Percentiles rank a stretch among this genome's conserved stretches.
Evolutionary conservation across 2,888 invertebrate species (phyloP).

Genomic region (Carcina quercana): DNA sequence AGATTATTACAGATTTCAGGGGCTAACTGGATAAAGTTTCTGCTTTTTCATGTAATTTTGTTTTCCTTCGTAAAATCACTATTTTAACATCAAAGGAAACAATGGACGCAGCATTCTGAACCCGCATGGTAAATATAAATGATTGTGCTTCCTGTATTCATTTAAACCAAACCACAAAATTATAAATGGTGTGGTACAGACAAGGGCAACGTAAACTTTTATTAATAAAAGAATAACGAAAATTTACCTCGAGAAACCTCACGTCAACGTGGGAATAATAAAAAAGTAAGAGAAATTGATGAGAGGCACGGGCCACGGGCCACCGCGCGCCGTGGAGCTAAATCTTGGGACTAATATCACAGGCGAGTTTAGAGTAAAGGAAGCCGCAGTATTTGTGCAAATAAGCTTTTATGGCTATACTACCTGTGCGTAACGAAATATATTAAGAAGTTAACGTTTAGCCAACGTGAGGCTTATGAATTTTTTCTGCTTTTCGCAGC

Average conservation of each 20-base stretch:
- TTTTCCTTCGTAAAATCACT: no score
- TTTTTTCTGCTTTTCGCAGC: no score
- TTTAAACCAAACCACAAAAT: no score
- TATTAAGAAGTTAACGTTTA: conserved; percentile 1
- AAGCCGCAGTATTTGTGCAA: conserved; percentile 5
- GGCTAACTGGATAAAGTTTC: no score
- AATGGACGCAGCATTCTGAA: no score
- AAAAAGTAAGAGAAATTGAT: conserved; percentile 54
- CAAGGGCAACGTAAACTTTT: conserved; percentile 47
- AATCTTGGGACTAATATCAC: conserved; percentile 26
- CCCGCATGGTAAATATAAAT: no score
- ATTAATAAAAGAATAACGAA: conserved; percentile 62
- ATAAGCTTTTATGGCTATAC: conserved; percentile 7
- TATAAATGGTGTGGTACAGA: conserved; percentile 24
- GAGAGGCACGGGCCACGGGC: conserved; percentile 27
- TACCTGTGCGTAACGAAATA: neutral
- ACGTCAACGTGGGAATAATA: conserved; percentile 44
- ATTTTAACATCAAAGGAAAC: no score
- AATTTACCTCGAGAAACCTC: conserved; percentile 45
- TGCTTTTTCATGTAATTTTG: conserved; percentile 19
- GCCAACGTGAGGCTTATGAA: no score
- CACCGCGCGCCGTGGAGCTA: conserved; percentile 14
- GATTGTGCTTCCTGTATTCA: no score
- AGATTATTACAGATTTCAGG: no score
- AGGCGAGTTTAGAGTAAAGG: conserved; percentile 14